A percentile compares a stretch with the other conserved stretches of the same genome.
Conservation (phyloP, 2,797 vertebrate species). For the Anableps anableps region DNA sequence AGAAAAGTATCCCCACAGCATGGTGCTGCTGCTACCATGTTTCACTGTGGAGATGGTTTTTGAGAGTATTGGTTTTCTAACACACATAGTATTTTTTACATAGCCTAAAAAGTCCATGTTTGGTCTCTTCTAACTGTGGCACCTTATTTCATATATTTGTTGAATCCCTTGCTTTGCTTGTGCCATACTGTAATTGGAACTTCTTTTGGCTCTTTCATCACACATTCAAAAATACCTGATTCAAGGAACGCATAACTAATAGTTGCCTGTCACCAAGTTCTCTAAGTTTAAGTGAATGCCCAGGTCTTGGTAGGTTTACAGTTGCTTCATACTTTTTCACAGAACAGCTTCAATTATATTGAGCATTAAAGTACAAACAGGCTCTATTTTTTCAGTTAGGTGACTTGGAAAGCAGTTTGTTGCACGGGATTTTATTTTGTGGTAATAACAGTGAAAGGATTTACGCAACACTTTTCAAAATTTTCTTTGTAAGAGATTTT, state of each 20-base stretch:
- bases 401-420: not conserved
- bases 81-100: not conserved
- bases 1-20: not conserved
- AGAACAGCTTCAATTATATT: too few species aligned
- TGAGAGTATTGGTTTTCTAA: not conserved
- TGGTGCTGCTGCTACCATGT: not conserved
- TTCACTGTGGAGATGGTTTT: not conserved
- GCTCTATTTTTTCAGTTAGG: not conserved
- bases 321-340: too few species aligned
- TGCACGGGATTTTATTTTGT: not conserved
- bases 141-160: not conserved
- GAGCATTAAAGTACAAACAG: too few species aligned
- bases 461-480: not conserved
- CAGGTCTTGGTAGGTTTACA: too few species aligned
- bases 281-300: too few species aligned
- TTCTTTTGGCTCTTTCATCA: too few species aligned
- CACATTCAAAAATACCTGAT: too few species aligned
- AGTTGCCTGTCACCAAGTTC: too few species aligned
- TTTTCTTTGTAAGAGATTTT: not conserved
- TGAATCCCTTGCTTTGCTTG: too few species aligned
- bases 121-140: not conserved
- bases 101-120: not conserved
- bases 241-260: too few species aligned
- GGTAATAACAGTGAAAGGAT: not conserved
- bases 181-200: too few species aligned